Evolutionary conservation across 2,797 vertebrate species (phyloP).

Genomic region (Heteromormyrus szaboi): DNA sequence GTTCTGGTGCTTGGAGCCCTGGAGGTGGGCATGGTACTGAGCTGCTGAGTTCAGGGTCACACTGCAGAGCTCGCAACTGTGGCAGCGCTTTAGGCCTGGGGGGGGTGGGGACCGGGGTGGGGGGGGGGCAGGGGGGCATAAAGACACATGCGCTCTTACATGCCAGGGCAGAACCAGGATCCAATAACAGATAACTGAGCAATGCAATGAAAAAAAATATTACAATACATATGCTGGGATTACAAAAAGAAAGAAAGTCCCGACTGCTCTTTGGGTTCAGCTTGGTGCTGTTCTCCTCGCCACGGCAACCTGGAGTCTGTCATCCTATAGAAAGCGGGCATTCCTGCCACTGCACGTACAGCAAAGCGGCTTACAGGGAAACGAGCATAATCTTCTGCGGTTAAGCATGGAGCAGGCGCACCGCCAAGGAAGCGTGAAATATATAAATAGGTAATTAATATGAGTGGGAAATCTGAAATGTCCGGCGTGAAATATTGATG

Average conservation of each 20-base stretch:
- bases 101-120: not conserved
- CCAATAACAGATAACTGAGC: not conserved
- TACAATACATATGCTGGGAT: not conserved
- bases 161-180: not conserved
- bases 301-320: not conserved
- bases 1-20: slow-evolving; percentile 52
- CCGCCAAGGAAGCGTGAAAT: not conserved
- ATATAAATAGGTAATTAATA: not conserved
- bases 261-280: not conserved
- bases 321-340: not conserved
- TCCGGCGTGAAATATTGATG: not conserved
- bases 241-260: not conserved
- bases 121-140: not conserved
- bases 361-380: not conserved
- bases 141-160: not conserved
- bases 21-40: slow-evolving; percentile 52
- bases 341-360: not conserved
- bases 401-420: not conserved
- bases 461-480: not conserved
- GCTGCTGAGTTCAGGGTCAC: slow-evolving; percentile 54
- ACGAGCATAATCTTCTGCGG: not conserved
- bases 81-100: slow-evolving; percentile 46
- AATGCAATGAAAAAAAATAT: not conserved
- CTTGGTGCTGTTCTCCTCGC: not conserved
- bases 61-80: slow-evolving; percentile 48